These are phyloP conservation scores for Leuciscus waleckii DNA, from an alignment of 2,797 vertebrate genomes.

Conservation along the genomic window DNA sequence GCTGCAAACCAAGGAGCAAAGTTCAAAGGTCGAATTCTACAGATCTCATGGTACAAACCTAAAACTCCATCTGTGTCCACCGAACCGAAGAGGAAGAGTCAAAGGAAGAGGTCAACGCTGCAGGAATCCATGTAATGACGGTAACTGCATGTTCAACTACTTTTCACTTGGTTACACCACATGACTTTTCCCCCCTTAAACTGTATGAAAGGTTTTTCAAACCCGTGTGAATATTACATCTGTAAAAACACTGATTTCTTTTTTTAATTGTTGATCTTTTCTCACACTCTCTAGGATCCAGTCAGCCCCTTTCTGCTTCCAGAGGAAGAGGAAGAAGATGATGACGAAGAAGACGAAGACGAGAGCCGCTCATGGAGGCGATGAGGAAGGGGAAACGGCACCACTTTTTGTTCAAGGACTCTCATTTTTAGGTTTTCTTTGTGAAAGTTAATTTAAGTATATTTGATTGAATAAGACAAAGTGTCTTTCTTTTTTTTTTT, in stretches of 20 bases:
- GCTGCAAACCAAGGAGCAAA: slow-evolving; percentile 96
- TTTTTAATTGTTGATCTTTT: neutral
- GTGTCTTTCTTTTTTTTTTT: slow-evolving; percentile 53
- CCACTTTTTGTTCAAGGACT: slow-evolving; percentile 49
- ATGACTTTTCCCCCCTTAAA: neutral
- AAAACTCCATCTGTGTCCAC: slow-evolving; percentile 91
- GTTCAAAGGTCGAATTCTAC: slow-evolving; percentile 94
- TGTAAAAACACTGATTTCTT: too few relatives aligned
- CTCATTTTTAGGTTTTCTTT: slow-evolving; percentile 57
- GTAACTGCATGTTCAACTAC: neutral
- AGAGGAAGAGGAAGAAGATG: slow-evolving; percentile 93
- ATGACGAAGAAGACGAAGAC: slow-evolving; percentile 90
- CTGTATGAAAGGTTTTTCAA: neutral
- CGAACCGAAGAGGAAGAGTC: slow-evolving; percentile 94
- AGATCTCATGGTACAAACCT: slow-evolving; percentile 97
- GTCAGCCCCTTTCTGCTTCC: slow-evolving; percentile 88
- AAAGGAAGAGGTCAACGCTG: slow-evolving; percentile 90
- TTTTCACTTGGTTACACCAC: neutral
- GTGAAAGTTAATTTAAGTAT: slow-evolving; percentile 57
- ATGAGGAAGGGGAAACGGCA: slow-evolving; percentile 75
- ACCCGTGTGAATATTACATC: neutral
- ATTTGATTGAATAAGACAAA: slow-evolving; percentile 59
- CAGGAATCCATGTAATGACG: slow-evolving; percentile 56
- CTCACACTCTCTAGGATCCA: slow-evolving; percentile 80
- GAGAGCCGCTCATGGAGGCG: slow-evolving; percentile 98